Evolutionary conservation across 2,797 vertebrate species (phyloP).

Genomic region (Neosilurus hyrtlii): DNA sequence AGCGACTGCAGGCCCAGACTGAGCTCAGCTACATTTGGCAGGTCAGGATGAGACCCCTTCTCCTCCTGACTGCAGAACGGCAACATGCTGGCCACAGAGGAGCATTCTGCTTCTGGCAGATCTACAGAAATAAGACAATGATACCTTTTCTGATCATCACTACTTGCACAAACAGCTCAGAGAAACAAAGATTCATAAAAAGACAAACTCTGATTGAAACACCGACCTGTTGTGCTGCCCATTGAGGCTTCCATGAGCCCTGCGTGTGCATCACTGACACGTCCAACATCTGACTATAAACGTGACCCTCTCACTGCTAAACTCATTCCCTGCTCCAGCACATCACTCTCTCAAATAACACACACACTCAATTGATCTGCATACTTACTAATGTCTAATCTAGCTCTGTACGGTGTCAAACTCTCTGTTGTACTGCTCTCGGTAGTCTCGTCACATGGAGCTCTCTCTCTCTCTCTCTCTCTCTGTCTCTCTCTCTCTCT

Average conservation of each 20-base stretch:
- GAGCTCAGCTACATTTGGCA: conserved; percentile 85
- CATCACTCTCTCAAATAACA: conserved; percentile 43
- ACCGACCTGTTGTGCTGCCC: conserved; percentile 55
- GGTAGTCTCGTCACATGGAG: conserved; percentile 22
- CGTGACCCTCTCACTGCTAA: conserved; percentile 92
- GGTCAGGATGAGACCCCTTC: conserved; percentile 84
- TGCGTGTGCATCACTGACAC: conserved; percentile 91
- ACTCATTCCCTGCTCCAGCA: conserved; percentile 34
- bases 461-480: conserved; percentile 21
- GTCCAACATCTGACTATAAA: conserved; percentile 95
- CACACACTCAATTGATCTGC: conserved; percentile 68
- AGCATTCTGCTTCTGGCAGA: conserved; percentile 83
- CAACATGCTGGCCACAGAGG: conserved; percentile 88
- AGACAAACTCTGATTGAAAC: conserved; percentile 59
- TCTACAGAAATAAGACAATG: conserved; percentile 63
- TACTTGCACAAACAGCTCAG: conserved; percentile 10
- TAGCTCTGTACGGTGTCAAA: conserved; percentile 44
- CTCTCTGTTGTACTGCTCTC: conserved; percentile 30
- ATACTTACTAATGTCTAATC: conserved; percentile 67
- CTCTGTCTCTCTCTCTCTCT: conserved; percentile 27
- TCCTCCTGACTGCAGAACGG: conserved; percentile 87
- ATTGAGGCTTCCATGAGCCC: conserved; percentile 81
- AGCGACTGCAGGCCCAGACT: conserved; percentile 97
- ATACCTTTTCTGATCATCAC: conserved; percentile 29
- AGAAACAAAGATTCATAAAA: conserved; percentile 50